Evolutionary conservation across 2,797 vertebrate genomes (phyloP).

Genomic region (Danionella dracula): DNA sequence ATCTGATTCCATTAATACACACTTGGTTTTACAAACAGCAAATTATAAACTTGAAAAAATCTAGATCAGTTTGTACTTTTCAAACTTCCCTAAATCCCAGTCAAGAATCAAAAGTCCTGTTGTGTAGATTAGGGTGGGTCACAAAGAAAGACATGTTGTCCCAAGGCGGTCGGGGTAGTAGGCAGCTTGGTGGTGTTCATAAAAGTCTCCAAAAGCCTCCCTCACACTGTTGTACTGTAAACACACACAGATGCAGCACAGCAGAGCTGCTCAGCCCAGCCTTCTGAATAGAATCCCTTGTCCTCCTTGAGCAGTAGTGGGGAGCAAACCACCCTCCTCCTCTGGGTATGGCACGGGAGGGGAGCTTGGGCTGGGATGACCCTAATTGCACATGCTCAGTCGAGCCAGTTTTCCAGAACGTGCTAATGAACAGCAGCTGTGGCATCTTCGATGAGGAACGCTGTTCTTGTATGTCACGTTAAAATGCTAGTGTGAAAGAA

Average conservation of each 20-base stretch:
- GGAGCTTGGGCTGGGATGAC: constrained; percentile 26
- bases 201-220: constrained; percentile 52
- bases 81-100: constrained; percentile 17
- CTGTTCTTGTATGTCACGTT: constrained; percentile 21
- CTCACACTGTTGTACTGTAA: constrained; percentile 59
- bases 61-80: constrained; percentile 4
- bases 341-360: not conserved
- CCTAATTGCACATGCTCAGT: constrained; percentile 35
- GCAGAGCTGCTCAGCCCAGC: constrained; percentile 28
- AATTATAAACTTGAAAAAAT: not conserved
- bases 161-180: constrained; percentile 55
- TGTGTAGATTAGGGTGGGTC: constrained; percentile 66
- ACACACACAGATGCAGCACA: constrained; percentile 66
- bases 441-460: constrained; percentile 20
- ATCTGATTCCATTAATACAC: no score
- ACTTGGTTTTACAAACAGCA: no score
- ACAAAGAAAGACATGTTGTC: constrained; percentile 56
- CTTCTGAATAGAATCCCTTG: constrained; percentile 61
- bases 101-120: constrained; percentile 63
- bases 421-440: constrained; percentile 43
- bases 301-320: constrained; percentile 33
- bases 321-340: constrained; percentile 1
- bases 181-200: constrained; percentile 28
- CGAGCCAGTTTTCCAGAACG: constrained; percentile 33
- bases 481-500: constrained; percentile 1